phyloP scores from a whole-genome alignment of 2,888 invertebrate species.

The Blastobasis adustella region DNA sequence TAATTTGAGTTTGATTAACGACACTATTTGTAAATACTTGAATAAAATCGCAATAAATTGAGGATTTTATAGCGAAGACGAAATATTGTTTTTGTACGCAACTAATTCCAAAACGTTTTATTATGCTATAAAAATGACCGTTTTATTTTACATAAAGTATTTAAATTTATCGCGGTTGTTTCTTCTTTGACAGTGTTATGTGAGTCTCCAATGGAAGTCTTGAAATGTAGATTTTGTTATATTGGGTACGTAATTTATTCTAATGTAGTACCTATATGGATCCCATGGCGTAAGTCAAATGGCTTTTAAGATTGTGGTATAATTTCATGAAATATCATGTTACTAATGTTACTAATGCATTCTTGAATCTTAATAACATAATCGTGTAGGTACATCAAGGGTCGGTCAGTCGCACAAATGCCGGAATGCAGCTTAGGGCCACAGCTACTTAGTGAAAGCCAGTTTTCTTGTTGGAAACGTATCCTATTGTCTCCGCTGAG shows the following conservation, averaged over 20 bases:
- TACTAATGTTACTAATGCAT: slow-evolving; percentile 7
- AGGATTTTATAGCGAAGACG: slow-evolving; percentile 33
- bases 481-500: slow-evolving; percentile 69
- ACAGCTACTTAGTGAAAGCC: slow-evolving; percentile 59
- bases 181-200: slow-evolving; percentile 37
- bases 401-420: no score
- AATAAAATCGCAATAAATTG: slow-evolving; percentile 29
- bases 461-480: slow-evolving; percentile 67
- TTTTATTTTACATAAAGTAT: slow-evolving; percentile 53
- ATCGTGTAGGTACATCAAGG: slow-evolving; percentile 23
- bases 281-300: neutral
- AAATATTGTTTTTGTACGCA: slow-evolving; percentile 44
- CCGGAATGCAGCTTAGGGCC: slow-evolving; percentile 41
- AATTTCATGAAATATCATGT: slow-evolving; percentile 6
- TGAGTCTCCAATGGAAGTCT: slow-evolving; percentile 41
- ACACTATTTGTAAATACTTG: slow-evolving; percentile 6
- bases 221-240: slow-evolving; percentile 14
- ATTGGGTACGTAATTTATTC: slow-evolving; percentile 33
- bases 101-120: slow-evolving; percentile 48
- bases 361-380: slow-evolving; percentile 35
- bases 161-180: slow-evolving; percentile 56
- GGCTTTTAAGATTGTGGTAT: neutral
- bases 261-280: slow-evolving; percentile 19
- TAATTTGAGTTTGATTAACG: slow-evolving; percentile 9
- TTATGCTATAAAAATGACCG: slow-evolving; percentile 43